Base-by-base conservation (phyloP, 2,797 vertebrate species). In the Serranus cabrilla region DNA sequence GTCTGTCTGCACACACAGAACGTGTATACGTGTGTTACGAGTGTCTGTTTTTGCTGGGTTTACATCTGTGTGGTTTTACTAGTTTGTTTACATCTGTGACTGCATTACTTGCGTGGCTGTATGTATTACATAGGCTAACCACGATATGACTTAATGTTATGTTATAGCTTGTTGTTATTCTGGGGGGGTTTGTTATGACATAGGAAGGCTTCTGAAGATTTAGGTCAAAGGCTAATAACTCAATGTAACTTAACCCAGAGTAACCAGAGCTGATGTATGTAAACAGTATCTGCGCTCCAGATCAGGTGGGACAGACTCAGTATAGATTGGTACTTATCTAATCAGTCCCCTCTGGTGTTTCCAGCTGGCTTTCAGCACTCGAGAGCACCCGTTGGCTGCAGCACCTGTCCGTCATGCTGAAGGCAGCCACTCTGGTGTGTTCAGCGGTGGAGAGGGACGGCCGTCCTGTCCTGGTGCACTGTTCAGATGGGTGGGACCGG, bases 341-440 rank as follows among this genome's bases (percentile, higher is more conserved):
- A 82, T 54, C 39, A 2, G 37, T n/a, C 16, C 1, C 4, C 2
- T 72, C 37, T 76, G 17, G 0, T 75, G 50, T 81, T 76, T 83
- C 59, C 92, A 99, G 98, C 92, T 99, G 98, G 98, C 96, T 99
- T 50, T 99, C 98, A 0, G 97, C 98, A 0, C 93, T 99, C 51
- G 98, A 99, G 93, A 99, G 96, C 89, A 99, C 98, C 65, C 98
- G 98, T 64, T 99, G 98, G 98, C 94, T 99, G 85, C 98, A 99
- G 93, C 98, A 99, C 88, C 94, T 99, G 70, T 99, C 98, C 0
- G 94, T 98, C 90, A 99, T 99, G 98, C 92, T 99, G 76, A 99
- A 99, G 91, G 97, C 98, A 0, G 98, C 97, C 21, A 96, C 97
- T 73, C 91, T 99, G 76, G 98, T 99, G 82, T 96, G 97, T 69